phyloP scores from a whole-genome alignment of 1,140 invertebrate species.

The Zaprionus gabonicus region DNA sequence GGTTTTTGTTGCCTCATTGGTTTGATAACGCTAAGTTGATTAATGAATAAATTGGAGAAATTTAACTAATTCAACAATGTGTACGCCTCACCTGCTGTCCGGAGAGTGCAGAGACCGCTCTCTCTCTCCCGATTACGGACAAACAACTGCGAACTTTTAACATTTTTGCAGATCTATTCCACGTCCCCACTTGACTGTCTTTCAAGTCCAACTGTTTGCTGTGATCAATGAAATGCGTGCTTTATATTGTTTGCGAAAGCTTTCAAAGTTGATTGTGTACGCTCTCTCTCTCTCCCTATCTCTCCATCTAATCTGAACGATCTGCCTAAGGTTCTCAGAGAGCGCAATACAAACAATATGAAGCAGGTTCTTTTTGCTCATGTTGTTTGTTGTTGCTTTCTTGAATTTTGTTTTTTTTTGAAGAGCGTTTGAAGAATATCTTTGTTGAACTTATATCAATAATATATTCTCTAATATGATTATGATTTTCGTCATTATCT shows the following conservation, averaged over 20 bases:
- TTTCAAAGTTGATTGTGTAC: neutral
- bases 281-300: neutral
- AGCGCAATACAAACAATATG: neutral
- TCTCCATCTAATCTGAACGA: neutral
- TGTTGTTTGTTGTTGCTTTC: neutral
- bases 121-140: conserved; percentile 33
- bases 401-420: neutral
- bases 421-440: neutral
- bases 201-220: conserved; percentile 22
- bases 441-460: neutral
- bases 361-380: neutral
- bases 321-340: neutral
- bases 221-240: neutral
- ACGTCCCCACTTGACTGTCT: conserved; percentile 20
- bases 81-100: conserved; percentile 15
- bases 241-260: neutral
- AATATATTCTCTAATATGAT: neutral
- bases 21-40: conserved; percentile 52
- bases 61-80: neutral
- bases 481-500: conserved; percentile 29
- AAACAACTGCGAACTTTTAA: conserved; percentile 49
- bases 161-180: conserved; percentile 26
- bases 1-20: conserved; percentile 25
- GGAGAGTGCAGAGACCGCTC: conserved; percentile 22
- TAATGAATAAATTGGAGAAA: neutral